phyloP scores from a whole-genome alignment of 2,888 invertebrate species.

The Anthoptus insignis region DNA sequence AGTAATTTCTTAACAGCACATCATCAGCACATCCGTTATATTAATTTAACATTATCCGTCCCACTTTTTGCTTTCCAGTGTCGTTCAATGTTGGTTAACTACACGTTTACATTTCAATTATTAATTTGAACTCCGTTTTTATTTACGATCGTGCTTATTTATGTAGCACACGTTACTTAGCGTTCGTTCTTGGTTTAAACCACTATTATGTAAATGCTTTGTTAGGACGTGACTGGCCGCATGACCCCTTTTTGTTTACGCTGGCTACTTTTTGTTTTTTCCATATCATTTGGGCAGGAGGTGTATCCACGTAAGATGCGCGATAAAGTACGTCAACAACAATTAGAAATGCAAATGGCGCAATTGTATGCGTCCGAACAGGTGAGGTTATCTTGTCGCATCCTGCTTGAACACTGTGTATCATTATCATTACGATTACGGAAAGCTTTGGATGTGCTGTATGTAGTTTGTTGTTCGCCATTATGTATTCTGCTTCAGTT shows the following conservation, averaged over 20 bases:
- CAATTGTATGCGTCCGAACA: conserved; percentile 85
- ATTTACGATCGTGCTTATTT: conserved; percentile 57
- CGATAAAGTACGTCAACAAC: conserved; percentile 91
- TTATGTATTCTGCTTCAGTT: conserved; percentile 68
- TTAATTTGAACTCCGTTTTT: conserved; percentile 50
- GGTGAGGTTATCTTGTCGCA: conserved; percentile 83
- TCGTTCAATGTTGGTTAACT: conserved; percentile 77
- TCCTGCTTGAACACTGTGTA: conserved; percentile 76
- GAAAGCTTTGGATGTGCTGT: conserved; percentile 86
- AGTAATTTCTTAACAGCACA: conserved; percentile 39
- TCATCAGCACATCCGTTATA: conserved; percentile 79
- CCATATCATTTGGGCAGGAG: conserved; percentile 90
- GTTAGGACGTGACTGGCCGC: conserved; percentile 71
- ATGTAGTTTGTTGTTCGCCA: conserved; percentile 67
- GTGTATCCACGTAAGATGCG: conserved; percentile 94
- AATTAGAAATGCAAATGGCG: conserved; percentile 88
- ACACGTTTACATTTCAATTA: conserved; percentile 61
- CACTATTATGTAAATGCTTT: conserved; percentile 65
- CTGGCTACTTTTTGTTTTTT: conserved; percentile 86
- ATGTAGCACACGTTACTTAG: conserved; percentile 59
- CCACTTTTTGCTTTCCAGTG: conserved; percentile 72
- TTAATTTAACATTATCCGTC: conserved; percentile 67
- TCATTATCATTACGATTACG: conserved; percentile 60
- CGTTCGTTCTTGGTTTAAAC: conserved; percentile 59
- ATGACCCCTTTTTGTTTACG: conserved; percentile 85